A percentile compares a stretch with the other conserved stretches of the same genome.
Evolutionary conservation across 2,113 vertebrate species (phyloP).

Genomic region (Phalacrocorax aristotelis): DNA sequence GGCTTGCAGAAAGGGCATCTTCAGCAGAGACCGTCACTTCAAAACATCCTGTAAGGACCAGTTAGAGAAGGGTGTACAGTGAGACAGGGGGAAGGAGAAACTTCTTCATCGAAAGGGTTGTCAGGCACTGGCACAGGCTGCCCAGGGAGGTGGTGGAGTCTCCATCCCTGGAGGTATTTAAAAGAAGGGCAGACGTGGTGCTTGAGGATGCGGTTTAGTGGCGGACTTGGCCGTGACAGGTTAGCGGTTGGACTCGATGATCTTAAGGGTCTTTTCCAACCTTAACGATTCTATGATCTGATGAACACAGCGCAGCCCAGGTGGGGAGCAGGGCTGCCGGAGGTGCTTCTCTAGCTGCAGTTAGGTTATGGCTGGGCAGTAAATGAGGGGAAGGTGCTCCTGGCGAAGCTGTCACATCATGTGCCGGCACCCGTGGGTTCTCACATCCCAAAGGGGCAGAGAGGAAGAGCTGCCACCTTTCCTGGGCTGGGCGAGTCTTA

Average conservation of each 20-base stretch:
- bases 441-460: not conserved
- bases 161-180: no score
- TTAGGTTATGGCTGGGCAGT: not conserved
- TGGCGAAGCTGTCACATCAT: not conserved
- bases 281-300: no score
- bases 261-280: no score
- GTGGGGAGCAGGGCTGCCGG: not conserved
- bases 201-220: no score
- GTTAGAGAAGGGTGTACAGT: not conserved
- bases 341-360: not conserved
- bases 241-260: no score
- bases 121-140: no score
- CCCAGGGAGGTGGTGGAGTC: no score
- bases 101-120: no score
- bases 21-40: not conserved
- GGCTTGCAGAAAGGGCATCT: not conserved
- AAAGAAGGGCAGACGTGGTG: no score
- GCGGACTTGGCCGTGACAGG: no score
- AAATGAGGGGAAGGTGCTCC: not conserved
- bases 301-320: not conserved
- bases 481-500: no score
- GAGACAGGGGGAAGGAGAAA: not conserved
- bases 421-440: not conserved
- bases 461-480: not conserved
- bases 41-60: not conserved